Evolutionary conservation across 2,113 vertebrate genomes (phyloP).

Genomic region (Ammospiza caudacuta): DNA sequence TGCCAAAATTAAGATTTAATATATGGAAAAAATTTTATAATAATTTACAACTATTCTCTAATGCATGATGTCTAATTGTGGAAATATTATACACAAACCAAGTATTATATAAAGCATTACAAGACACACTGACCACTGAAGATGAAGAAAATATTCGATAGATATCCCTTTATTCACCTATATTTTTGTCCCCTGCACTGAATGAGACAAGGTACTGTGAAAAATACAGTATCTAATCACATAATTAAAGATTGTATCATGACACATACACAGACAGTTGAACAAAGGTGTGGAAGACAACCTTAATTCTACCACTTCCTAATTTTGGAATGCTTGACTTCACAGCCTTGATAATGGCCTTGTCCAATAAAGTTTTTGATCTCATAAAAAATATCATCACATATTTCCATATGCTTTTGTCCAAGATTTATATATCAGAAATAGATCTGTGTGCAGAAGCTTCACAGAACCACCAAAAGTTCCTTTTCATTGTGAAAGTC

Average conservation of each 20-base stretch:
- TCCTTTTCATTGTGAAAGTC: not conserved
- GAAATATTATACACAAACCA: not conserved
- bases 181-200: not conserved
- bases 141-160: conserved; percentile 30
- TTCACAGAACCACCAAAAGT: not conserved
- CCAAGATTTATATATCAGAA: conserved; percentile 6
- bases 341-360: conserved; percentile 11
- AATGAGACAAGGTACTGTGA: not conserved
- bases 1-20: not conserved
- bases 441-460: not conserved
- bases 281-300: conserved; percentile 27
- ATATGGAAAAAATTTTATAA: not conserved
- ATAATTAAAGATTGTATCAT: conserved; percentile 62
- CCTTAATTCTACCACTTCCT: conserved; percentile 40
- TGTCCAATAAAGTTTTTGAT: conserved; percentile 43
- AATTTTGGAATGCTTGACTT: conserved; percentile 49
- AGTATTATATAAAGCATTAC: not conserved
- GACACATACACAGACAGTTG: not conserved
- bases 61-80: not conserved
- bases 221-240: conserved; percentile 43
- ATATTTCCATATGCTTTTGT: conserved; percentile 6
- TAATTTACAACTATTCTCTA: not conserved
- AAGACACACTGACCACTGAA: not conserved
- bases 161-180: not conserved
- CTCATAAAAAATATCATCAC: conserved; percentile 12